phyloP scores from a whole-genome alignment of 2,113 vertebrate genomes.

The Martes martes region DNA sequence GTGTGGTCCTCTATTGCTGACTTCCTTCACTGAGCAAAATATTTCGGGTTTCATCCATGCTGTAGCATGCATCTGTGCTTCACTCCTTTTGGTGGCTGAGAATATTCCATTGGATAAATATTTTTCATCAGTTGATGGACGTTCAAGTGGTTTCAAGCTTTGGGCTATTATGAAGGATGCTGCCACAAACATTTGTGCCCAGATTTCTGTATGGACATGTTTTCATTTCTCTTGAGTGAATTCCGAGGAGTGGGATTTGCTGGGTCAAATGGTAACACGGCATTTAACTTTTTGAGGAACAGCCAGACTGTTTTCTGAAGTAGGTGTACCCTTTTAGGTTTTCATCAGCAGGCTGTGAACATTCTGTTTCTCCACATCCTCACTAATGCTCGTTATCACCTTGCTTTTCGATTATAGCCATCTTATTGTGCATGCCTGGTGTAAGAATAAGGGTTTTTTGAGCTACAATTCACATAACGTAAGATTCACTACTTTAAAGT shows the following conservation, averaged over 20 bases:
- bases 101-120: neutral
- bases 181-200: neutral
- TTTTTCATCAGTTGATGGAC: neutral
- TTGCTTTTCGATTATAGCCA: neutral
- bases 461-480: neutral
- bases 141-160: neutral
- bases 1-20: neutral
- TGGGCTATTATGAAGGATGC: neutral
- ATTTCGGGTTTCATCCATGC: neutral
- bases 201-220: neutral
- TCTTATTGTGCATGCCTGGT: neutral
- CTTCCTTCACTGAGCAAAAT: neutral
- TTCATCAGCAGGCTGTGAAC: neutral
- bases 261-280: neutral
- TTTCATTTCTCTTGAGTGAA: neutral
- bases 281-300: neutral
- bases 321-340: neutral
- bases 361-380: neutral
- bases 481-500: neutral
- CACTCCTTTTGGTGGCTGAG: neutral
- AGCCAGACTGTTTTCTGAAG: neutral
- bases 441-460: neutral
- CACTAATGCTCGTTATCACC: neutral
- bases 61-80: neutral
- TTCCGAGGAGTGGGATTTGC: neutral